These are phyloP conservation scores for Brachypalpus laphriformis DNA, from an alignment of 2,888 invertebrate genomes.

Conservation along the genomic window DNA sequence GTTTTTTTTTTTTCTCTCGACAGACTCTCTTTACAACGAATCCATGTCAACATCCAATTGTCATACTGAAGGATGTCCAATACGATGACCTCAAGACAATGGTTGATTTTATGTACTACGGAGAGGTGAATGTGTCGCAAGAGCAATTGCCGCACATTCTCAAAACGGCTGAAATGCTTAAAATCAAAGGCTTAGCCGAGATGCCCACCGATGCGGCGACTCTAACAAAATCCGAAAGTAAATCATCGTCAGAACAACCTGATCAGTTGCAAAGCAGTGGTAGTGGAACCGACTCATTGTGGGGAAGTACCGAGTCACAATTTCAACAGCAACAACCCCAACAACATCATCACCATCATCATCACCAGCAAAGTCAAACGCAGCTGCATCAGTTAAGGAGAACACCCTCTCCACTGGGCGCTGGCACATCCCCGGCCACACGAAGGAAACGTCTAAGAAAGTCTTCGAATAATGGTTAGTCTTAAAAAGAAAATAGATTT, in stretches of 20 bases:
- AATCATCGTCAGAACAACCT: constrained; percentile 83
- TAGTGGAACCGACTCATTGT: constrained; percentile 84
- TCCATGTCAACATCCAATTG: constrained; percentile 94
- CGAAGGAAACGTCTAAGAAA: constrained; percentile 85
- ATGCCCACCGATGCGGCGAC: constrained; percentile 91
- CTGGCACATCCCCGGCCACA: constrained; percentile 88
- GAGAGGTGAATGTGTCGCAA: constrained; percentile 95
- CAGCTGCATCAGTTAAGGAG: constrained; percentile 85
- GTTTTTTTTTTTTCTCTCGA: constrained; percentile 76
- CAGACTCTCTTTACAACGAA: constrained; percentile 92
- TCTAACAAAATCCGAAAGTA: constrained; percentile 88
- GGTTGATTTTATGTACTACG: constrained; percentile 96
- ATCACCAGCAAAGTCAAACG: constrained; percentile 85
- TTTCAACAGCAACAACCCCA: constrained; percentile 85
- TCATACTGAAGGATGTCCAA: constrained; percentile 94
- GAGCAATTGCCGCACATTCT: constrained; percentile 91
- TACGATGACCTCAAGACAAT: constrained; percentile 93
- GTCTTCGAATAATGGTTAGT: constrained; percentile 85
- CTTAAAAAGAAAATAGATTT: background rate
- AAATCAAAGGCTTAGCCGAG: constrained; percentile 94
- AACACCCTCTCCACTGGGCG: constrained; percentile 83
- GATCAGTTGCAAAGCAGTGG: constrained; percentile 82
- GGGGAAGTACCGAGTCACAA: constrained; percentile 84
- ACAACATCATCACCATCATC: constrained; percentile 86
- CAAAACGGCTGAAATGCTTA: constrained; percentile 93